phyloP scores from a whole-genome alignment of 2,797 vertebrate species.

The Eleutherodactylus coqui region DNA sequence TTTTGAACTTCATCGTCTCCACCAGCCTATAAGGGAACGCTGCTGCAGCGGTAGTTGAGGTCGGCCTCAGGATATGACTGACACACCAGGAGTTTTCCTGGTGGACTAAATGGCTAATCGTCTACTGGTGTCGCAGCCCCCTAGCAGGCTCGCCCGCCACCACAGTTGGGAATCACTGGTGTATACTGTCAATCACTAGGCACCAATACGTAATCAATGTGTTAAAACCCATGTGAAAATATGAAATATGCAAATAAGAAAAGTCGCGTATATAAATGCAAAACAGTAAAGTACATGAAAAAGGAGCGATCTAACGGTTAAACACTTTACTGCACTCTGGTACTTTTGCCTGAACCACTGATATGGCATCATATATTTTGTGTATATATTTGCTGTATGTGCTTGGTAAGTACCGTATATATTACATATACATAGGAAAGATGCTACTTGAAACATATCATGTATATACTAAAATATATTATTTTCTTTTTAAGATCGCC shows the following conservation, averaged over 20 bases:
- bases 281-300: neutral
- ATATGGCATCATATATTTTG: neutral
- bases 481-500: neutral
- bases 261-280: neutral
- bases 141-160: no score
- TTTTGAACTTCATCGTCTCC: no score
- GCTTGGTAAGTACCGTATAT: neutral
- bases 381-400: neutral
- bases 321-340: neutral
- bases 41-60: no score
- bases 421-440: neutral
- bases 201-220: neutral
- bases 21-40: no score
- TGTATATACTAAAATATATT: neutral
- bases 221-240: neutral
- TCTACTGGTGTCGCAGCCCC: no score
- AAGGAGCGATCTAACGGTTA: neutral
- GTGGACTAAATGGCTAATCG: no score
- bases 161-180: no score
- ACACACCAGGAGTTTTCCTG: no score
- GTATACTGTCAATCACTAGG: neutral
- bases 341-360: neutral
- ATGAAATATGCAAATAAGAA: neutral
- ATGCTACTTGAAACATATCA: neutral
- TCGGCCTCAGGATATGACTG: no score